Evolutionary conservation across 2,888 invertebrate genomes (phyloP), one percentile per base, ranked within the genome.

Genomic region (Nephrotoma guestfalica): DNA sequence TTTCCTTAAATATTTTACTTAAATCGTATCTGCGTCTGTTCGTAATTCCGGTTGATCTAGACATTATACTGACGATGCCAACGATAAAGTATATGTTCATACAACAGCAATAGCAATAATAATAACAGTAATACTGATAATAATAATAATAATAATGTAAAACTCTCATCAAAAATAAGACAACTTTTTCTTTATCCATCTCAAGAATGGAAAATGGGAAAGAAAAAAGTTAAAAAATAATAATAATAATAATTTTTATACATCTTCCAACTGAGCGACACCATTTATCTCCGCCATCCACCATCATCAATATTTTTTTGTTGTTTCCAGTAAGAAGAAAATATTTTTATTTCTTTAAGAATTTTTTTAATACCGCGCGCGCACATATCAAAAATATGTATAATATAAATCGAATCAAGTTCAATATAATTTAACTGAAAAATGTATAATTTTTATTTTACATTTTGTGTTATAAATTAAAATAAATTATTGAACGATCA

Each of bases 401-500:
- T 84, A 41, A 41, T 42, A 41, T 84, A 84, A 84, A 84, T 41
- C 84, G 84, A 84, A 84, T 84, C 84, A 84, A 84, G 42, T 41
- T 84, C 84, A 84, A 84, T 84, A 84, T 84, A 84, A 41, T 84
- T 84, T 84, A 84, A 84, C 42, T 41, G 15, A 84, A 41, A 84
- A 41, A 84, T 84, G 15, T 84, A 41, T 84, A 84, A 84, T 41
- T 84, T 41, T 84, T 84, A 41, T 41, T 84, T 43, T 85, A 45
- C 85, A 85, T 43, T 43, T 43, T 43, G 11, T 41, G 85, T 85
- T 85, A 85, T 85, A 85, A 85, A 85, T 85, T 85, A 85, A 85
- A 85, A 85, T 85, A 85, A 85, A 85, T 85, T 85, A 85, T 45
- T 85, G 85, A 85, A 85, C 85, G 85, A 85, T 85, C 85, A 85